phyloP scores from a whole-genome alignment of 2,888 invertebrate species.

The Carterocephalus palaemon region DNA sequence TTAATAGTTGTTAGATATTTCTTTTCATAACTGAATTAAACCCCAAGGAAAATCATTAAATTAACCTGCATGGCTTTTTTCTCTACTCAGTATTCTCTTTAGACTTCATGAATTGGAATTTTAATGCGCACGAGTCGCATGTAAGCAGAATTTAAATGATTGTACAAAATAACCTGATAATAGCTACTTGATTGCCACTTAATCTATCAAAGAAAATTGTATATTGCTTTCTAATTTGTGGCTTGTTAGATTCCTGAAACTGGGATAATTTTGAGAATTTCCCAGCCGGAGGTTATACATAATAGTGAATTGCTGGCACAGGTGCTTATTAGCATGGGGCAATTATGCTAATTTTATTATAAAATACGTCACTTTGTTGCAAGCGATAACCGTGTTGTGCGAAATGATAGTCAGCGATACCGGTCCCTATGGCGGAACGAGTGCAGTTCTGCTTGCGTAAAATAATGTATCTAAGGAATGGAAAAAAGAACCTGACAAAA shows the following conservation, averaged over 20 bases:
- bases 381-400: too few species aligned
- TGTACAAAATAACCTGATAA: slow-evolving; percentile 25
- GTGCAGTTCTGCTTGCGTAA: too few species aligned
- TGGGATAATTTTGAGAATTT: slow-evolving; percentile 1
- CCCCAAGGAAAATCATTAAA: slow-evolving; percentile 60
- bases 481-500: slow-evolving; percentile 22
- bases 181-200: slow-evolving; percentile 31
- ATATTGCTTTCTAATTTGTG: slow-evolving; percentile 32
- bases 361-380: too few species aligned
- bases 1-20: too few species aligned
- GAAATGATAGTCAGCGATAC: too few species aligned
- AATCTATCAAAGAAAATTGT: slow-evolving; percentile 12
- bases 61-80: slow-evolving; percentile 44
- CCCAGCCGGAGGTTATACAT: slow-evolving; percentile 29
- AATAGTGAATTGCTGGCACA: slow-evolving; percentile 4
- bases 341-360: too few species aligned
- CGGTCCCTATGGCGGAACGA: too few species aligned
- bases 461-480: too few species aligned
- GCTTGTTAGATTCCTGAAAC: slow-evolving; percentile 22
- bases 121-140: slow-evolving; percentile 40
- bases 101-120: slow-evolving; percentile 39
- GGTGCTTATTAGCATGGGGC: background rate
- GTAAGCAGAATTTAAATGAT: slow-evolving; percentile 31
- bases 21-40: too few species aligned
- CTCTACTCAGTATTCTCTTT: slow-evolving; percentile 55